Evolutionary conservation across 2,113 vertebrate genomes (phyloP).

Genomic region (Chaenogobius annularis): DNA sequence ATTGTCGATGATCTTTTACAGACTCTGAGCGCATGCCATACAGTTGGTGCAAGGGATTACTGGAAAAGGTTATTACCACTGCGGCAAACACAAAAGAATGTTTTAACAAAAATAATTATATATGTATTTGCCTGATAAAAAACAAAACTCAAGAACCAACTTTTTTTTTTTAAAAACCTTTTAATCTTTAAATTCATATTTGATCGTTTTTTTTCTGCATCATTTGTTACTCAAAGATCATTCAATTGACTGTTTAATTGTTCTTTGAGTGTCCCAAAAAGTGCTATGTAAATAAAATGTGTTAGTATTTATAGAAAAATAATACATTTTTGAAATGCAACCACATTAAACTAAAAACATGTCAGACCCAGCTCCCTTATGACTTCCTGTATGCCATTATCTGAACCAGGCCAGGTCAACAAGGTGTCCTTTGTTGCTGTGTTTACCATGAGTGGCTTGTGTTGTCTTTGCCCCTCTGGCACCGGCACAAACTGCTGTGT

Average conservation of each 20-base stretch:
- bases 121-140: no score
- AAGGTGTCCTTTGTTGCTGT: slow-evolving; percentile 38
- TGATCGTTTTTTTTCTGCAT: no score
- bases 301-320: no score
- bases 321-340: neutral
- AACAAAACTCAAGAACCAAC: no score
- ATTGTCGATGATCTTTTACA: neutral
- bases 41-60: neutral
- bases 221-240: no score
- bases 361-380: neutral
- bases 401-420: neutral
- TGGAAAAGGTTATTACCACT: neutral
- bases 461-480: slow-evolving; percentile 42
- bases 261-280: no score
- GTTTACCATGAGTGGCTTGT: slow-evolving; percentile 37
- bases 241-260: no score
- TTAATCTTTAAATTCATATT: no score
- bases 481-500: slow-evolving; percentile 26
- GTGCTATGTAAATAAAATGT: no score
- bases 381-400: slow-evolving; percentile 3
- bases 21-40: neutral
- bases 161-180: no score
- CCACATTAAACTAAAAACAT: neutral
- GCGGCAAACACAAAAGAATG: neutral
- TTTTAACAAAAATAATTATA: neutral